Percentiles rank a stretch among this genome's conserved stretches.
Evolutionary conservation across 2,113 vertebrate species (phyloP).

Genomic region (Pholis gunnellus): DNA sequence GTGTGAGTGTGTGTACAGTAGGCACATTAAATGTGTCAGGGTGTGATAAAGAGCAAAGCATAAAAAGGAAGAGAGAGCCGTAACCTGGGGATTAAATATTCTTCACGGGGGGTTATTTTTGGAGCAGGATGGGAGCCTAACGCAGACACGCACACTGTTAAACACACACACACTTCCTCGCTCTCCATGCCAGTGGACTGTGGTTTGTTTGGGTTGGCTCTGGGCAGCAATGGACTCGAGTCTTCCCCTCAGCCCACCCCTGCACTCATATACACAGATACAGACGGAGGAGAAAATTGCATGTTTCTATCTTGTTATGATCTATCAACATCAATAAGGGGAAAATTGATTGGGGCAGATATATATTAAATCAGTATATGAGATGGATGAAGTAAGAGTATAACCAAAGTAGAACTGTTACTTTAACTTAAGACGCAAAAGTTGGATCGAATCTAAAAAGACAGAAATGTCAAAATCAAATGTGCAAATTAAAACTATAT

Average conservation of each 20-base stretch:
- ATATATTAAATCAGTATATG: constrained; percentile 13
- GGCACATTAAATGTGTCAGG: constrained; percentile 46
- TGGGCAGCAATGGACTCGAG: constrained; percentile 33
- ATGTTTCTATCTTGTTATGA: background rate
- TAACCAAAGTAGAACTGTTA: background rate
- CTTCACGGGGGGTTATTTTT: constrained; percentile 81
- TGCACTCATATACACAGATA: constrained; percentile 20
- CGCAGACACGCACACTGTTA: constrained; percentile 48
- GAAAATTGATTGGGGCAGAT: background rate
- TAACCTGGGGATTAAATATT: constrained; percentile 77
- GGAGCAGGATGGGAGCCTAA: constrained; percentile 68
- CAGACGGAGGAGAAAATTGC: background rate
- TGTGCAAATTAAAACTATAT: background rate
- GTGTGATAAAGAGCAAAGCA: constrained; percentile 47
- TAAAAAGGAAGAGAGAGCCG: constrained; percentile 34
- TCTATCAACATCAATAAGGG: background rate
- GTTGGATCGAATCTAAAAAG: background rate
- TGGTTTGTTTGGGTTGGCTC: constrained; percentile 83
- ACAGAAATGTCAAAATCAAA: background rate
- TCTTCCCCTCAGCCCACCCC: constrained; percentile 59
- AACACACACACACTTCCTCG: constrained; percentile 34
- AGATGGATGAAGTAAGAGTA: background rate
- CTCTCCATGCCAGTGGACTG: constrained; percentile 69
- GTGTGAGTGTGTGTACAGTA: constrained; percentile 13
- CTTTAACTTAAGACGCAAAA: background rate